Conservation (phyloP, 2,888 invertebrate species). For the Erebia ligea region DNA sequence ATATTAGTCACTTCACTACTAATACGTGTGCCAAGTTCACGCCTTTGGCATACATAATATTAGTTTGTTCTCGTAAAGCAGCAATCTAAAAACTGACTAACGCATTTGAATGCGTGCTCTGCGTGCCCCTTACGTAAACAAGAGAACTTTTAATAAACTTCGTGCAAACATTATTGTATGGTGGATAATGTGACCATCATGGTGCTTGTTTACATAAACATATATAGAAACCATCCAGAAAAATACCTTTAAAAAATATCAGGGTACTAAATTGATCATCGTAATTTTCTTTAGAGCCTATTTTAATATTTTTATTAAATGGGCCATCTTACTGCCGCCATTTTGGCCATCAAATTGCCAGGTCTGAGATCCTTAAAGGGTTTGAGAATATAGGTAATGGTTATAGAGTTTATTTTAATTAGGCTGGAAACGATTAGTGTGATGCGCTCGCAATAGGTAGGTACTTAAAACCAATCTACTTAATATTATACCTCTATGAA, state of each 20-base stretch:
- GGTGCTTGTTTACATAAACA: conserved; percentile 15
- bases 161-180: conserved; percentile 57
- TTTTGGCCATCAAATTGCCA: background rate
- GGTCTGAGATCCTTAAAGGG: background rate
- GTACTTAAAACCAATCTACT: too few relatives aligned
- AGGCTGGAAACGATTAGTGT: background rate
- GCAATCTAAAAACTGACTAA: conserved; percentile 24
- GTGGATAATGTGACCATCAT: conserved; percentile 21
- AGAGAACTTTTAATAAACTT: conserved; percentile 58
- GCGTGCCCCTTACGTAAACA: conserved; percentile 72
- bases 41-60: conserved; percentile 18
- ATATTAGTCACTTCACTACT: background rate
- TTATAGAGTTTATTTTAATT: background rate
- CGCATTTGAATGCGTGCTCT: conserved; percentile 51
- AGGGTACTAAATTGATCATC: background rate
- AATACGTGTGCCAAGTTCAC: conserved; percentile 14
- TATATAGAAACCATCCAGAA: conserved; percentile 10
- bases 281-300: background rate
- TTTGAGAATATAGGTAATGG: background rate
- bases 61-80: conserved; percentile 24
- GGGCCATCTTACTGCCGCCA: background rate
- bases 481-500: too few relatives aligned
- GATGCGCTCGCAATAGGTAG: background rate
- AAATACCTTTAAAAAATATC: background rate
- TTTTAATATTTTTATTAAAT: conserved; percentile 1